Evolutionary conservation across 2,888 invertebrate species (phyloP).

Genomic region (Chloroclystis v-ata): DNA sequence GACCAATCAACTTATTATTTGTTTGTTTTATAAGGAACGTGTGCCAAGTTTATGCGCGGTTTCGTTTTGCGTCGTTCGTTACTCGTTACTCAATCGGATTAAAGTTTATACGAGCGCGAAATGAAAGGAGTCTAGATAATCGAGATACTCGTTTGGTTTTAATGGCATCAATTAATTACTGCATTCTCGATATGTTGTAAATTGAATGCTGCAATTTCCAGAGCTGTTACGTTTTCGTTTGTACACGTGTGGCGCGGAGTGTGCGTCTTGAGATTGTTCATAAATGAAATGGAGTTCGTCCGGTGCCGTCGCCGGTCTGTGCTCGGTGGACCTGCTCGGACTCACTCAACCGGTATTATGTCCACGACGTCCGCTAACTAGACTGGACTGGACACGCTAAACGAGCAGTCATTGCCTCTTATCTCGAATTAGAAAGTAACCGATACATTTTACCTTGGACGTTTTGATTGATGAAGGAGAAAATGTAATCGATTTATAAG

Average conservation of each 20-base stretch:
- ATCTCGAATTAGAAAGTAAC: conserved; percentile 58
- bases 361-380: conserved; percentile 42
- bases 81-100: conserved; percentile 42
- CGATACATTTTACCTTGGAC: conserved; percentile 46
- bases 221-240: conserved; percentile 33
- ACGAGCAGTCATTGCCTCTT: conserved; percentile 45
- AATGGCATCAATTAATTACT: conserved; percentile 35
- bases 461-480: conserved; percentile 46
- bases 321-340: conserved; percentile 26
- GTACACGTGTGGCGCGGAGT: conserved; percentile 22
- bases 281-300: conserved; percentile 43
- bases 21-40: conserved; percentile 61
- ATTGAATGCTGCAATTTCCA: conserved; percentile 32
- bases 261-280: conserved; percentile 36
- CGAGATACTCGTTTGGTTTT: conserved; percentile 24
- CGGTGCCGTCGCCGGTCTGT: conserved; percentile 24
- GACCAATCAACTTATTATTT: conserved; percentile 64
- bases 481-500: conserved; percentile 35
- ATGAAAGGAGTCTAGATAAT: conserved; percentile 40
- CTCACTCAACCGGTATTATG: conserved; percentile 33
- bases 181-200: conserved; percentile 25
- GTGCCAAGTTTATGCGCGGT: conserved; percentile 62
- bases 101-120: conserved; percentile 46
- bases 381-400: conserved; percentile 25
- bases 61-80: conserved; percentile 38